phyloP scores from a whole-genome alignment of 2,888 invertebrate species.

The Drosophila birchii region DNA sequence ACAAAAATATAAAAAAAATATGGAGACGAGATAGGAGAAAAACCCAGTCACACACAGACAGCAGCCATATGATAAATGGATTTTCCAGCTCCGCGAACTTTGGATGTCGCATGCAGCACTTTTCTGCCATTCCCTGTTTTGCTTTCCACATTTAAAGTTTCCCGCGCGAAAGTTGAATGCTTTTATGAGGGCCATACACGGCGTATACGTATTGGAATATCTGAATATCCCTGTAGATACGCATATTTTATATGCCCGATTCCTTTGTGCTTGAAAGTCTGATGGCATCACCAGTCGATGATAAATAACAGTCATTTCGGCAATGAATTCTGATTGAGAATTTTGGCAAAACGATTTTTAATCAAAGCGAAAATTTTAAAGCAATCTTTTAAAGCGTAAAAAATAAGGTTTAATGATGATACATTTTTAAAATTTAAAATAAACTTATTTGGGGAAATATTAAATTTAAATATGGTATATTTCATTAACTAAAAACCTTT shows the following conservation, averaged over 20 bases:
- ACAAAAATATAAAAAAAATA: background rate
- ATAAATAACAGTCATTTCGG: constrained; percentile 22
- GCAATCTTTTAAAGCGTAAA: background rate
- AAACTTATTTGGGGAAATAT: background rate
- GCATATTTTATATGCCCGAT: constrained; percentile 13
- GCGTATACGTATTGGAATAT: constrained; percentile 19
- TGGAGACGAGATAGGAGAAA: background rate
- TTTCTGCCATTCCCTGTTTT: constrained; percentile 15
- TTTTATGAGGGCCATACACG: background rate
- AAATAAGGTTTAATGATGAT: background rate
- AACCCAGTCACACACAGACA: constrained; percentile 23
- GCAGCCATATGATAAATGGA: constrained; percentile 66
- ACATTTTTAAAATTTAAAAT: too few species aligned
- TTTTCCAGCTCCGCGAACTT: constrained; percentile 61
- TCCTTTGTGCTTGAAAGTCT: constrained; percentile 16
- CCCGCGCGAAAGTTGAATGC: constrained; percentile 18
- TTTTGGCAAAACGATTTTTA: background rate
- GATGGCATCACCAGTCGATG: constrained; percentile 14
- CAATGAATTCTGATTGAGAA: constrained; percentile 2
- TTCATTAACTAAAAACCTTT: background rate
- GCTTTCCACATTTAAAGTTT: constrained; percentile 37
- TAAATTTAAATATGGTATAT: background rate
- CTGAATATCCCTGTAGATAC: constrained; percentile 11
- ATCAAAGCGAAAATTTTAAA: background rate
- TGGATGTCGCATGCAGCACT: constrained; percentile 40